These are phyloP conservation scores for Meandrina meandrites DNA, from an alignment of 92 coral and sea anemone species.

Conservation along the genomic window DNA sequence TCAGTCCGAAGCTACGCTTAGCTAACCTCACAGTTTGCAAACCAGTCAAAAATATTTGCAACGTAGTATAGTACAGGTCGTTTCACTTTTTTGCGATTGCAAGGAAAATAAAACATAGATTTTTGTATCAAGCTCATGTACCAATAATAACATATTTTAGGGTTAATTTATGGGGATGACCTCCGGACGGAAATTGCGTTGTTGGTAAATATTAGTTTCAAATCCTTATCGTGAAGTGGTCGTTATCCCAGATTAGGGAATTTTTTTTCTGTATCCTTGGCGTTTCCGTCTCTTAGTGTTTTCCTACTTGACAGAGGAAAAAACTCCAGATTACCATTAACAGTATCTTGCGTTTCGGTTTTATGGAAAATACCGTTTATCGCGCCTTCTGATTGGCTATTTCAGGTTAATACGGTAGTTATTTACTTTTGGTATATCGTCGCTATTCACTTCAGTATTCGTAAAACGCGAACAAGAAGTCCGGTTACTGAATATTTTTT, in stretches of 20 bases:
- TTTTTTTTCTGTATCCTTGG: constrained; percentile 27
- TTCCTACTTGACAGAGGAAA: constrained; percentile 11
- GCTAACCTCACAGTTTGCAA: not conserved
- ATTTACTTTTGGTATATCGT: not conserved
- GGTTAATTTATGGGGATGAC: constrained; percentile 1
- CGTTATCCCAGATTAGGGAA: constrained; percentile 43
- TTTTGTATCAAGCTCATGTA: not conserved
- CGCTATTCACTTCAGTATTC: not conserved
- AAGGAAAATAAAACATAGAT: not conserved
- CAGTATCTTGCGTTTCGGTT: not conserved
- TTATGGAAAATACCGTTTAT: not conserved
- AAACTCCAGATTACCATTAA: not conserved
- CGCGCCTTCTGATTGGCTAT: not conserved
- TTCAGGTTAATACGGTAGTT: not conserved
- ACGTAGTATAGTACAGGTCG: not conserved
- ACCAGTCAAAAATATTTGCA: not conserved
- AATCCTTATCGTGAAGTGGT: constrained; percentile 32
- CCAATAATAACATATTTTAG: not conserved
- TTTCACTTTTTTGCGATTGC: not conserved
- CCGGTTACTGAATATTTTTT: too few relatives aligned
- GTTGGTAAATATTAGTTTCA: not conserved
- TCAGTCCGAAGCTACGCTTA: not conserved
- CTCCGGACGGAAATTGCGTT: constrained; percentile 26
- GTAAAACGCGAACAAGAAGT: not conserved
- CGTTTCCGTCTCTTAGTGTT: constrained; percentile 18